These are phyloP conservation scores for Nematolebias whitei DNA, from an alignment of 2,113 vertebrate genomes.

Conservation along the genomic window DNA sequence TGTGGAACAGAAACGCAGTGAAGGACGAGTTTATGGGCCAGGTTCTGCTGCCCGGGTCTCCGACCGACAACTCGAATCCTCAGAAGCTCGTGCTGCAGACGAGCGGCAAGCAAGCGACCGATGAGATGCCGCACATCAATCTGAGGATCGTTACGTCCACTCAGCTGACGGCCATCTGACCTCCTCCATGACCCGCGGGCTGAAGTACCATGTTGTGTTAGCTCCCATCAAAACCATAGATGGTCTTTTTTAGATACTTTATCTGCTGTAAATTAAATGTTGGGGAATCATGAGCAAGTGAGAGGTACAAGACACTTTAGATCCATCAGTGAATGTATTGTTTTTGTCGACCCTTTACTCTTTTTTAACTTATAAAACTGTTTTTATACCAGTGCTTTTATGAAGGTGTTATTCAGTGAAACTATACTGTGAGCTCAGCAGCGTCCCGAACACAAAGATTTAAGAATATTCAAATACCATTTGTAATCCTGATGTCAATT, in stretches of 20 bases:
- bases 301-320: neutral
- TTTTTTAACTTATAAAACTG: conserved; percentile 30
- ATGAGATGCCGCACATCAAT: conserved; percentile 83
- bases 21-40: conserved; percentile 89
- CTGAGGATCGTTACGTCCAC: conserved; percentile 82
- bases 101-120: conserved; percentile 70
- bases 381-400: conserved; percentile 25
- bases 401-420: conserved; percentile 1
- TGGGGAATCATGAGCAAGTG: neutral
- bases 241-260: too few relatives aligned
- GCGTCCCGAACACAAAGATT: neutral
- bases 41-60: conserved; percentile 82
- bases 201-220: neutral
- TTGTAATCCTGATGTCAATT: neutral
- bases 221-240: neutral
- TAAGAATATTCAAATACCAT: neutral
- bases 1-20: conserved; percentile 87
- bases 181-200: too few relatives aligned
- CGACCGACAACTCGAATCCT: conserved; percentile 69
- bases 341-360: neutral
- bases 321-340: too few relatives aligned
- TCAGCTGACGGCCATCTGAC: conserved; percentile 87
- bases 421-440: conserved; percentile 1
- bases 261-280: too few relatives aligned
- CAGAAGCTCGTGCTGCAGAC: conserved; percentile 85